A percentile compares a stretch with the other conserved stretches of the same genome.
phyloP scores from a whole-genome alignment of 2,797 vertebrate genomes.

The Anolis apletophallus region DNA sequence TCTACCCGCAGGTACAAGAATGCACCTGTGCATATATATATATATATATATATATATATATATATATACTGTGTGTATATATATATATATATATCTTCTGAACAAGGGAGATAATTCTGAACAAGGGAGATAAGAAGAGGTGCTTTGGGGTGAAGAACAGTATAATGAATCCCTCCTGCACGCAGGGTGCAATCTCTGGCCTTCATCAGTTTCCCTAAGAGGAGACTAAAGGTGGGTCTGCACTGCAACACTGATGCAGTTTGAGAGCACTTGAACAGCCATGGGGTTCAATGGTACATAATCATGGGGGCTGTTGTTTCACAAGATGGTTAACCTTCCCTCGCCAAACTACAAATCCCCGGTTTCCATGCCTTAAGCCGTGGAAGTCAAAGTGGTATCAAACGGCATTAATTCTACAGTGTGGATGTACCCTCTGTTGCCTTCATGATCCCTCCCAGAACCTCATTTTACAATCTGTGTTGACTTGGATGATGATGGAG shows the following conservation, averaged over 20 bases:
- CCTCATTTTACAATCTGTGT: too few species aligned
- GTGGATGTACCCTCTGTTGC: too few species aligned
- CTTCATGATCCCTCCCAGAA: neutral
- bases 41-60: neutral
- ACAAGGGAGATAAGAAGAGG: neutral
- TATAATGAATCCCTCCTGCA: neutral
- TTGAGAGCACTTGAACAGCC: too few species aligned
- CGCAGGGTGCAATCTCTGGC: neutral
- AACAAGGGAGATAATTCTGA: too few species aligned
- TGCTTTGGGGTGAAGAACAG: neutral
- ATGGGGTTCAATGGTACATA: too few species aligned
- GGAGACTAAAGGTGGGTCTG: accelerated
- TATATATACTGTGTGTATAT: neutral
- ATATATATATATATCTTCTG: neutral
- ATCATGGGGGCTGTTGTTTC: too few species aligned
- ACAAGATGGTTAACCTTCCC: too few species aligned
- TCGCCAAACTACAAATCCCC: too few species aligned
- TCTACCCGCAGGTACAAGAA: constrained; percentile 22
- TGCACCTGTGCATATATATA: neutral
- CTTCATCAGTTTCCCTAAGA: constrained; percentile 40
- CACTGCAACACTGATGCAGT: neutral
- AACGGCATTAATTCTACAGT: too few species aligned
- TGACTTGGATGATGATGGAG: neutral
- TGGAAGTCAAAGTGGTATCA: too few species aligned
- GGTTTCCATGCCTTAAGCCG: too few species aligned